Conservation (phyloP, 2,888 invertebrate genomes). For the Luperina testacea region DNA sequence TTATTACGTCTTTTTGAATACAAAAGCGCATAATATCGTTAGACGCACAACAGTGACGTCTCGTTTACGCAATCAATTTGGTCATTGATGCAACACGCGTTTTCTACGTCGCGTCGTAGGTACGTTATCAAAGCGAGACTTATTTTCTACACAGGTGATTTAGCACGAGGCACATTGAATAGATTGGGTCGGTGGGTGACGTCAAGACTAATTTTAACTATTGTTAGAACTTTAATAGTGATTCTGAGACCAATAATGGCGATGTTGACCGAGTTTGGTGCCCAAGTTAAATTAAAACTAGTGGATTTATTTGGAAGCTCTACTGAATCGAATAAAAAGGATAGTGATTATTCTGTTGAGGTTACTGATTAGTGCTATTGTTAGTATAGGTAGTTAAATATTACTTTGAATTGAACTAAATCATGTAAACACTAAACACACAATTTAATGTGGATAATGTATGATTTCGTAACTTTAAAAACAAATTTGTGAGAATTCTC, state of each 20-base stretch:
- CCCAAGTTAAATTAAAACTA: constrained; percentile 3
- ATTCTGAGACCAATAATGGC: constrained; percentile 27
- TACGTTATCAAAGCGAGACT: constrained; percentile 46
- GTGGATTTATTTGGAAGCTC: neutral
- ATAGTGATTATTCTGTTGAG: neutral
- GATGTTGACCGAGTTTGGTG: constrained; percentile 24
- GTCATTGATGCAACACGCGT: constrained; percentile 37
- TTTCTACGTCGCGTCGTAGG: constrained; percentile 33
- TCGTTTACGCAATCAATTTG: constrained; percentile 33
- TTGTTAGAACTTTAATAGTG: constrained; percentile 28
- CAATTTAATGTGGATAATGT: neutral
- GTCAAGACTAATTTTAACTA: constrained; percentile 51
- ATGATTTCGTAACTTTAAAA: neutral
- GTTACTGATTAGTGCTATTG: neutral
- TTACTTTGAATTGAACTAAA: neutral
- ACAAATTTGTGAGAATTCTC: neutral
- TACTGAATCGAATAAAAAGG: neutral
- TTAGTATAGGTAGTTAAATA: neutral
- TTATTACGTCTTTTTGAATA: constrained; percentile 16
- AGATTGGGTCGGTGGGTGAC: constrained; percentile 27
- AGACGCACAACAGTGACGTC: constrained; percentile 31
- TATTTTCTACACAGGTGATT: constrained; percentile 48
- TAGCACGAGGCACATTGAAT: constrained; percentile 43
- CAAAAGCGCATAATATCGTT: constrained; percentile 1
- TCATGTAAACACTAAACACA: neutral